A percentile compares a stretch with the other conserved stretches of the same genome.
Evolutionary conservation across 2,888 invertebrate species (phyloP).

Genomic region (Synanthedon formicaeformis): DNA sequence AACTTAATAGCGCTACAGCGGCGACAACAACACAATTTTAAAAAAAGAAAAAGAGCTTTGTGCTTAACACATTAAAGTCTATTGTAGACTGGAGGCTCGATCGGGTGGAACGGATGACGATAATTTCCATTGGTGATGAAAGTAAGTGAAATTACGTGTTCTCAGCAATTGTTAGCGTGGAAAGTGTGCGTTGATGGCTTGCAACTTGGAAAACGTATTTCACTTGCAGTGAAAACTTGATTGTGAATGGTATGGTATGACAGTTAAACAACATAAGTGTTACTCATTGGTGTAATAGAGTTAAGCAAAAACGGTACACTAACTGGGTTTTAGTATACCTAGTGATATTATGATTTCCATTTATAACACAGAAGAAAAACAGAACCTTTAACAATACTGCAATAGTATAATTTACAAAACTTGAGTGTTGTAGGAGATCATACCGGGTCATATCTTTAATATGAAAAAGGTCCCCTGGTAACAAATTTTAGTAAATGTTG

Average conservation of each 20-base stretch:
- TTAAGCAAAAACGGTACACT: too few relatives aligned
- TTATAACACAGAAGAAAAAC: too few relatives aligned
- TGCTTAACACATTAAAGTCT: neutral
- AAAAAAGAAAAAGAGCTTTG: neutral
- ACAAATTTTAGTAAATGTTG: too few relatives aligned
- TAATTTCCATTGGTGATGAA: conserved; percentile 33
- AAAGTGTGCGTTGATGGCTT: neutral
- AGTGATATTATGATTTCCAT: too few relatives aligned
- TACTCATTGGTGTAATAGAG: too few relatives aligned
- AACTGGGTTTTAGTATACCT: too few relatives aligned
- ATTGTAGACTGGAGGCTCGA: neutral
- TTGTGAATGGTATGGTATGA: neutral
- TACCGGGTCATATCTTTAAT: too few relatives aligned
- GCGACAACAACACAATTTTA: neutral
- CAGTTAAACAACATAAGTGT: neutral
- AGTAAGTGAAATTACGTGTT: conserved; percentile 43
- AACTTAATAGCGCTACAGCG: neutral
- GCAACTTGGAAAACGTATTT: neutral
- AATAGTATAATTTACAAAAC: too few relatives aligned
- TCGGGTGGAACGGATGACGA: conserved; percentile 8
- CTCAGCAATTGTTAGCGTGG: conserved; percentile 38
- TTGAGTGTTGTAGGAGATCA: too few relatives aligned
- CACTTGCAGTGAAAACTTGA: neutral
- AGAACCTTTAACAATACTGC: too few relatives aligned
- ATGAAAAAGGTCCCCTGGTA: too few relatives aligned